These are phyloP conservation scores for Brachyptera putata DNA, from an alignment of 2,888 invertebrate genomes.

Conservation along the genomic window DNA sequence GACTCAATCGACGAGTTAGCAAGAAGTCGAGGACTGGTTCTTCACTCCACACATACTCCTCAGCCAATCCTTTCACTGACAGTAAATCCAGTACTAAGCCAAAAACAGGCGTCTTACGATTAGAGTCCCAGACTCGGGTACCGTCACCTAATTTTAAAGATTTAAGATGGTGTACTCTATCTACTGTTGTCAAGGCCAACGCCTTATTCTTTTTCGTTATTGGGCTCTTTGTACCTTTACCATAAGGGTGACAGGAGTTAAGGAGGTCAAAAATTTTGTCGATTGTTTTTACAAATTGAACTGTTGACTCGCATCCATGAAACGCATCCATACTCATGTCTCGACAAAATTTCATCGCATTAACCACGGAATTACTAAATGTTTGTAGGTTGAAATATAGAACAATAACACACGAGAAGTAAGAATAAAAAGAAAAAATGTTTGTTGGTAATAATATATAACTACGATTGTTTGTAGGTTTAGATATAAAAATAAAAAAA, in stretches of 20 bases:
- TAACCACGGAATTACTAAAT: conserved; percentile 27
- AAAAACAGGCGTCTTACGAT: no score
- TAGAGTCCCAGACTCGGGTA: background rate
- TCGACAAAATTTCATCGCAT: conserved; percentile 19
- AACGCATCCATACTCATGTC: conserved; percentile 25
- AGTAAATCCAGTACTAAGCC: conserved; percentile 16
- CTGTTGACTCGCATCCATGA: conserved; percentile 22
- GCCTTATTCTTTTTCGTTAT: background rate
- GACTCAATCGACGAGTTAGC: conserved; percentile 24
- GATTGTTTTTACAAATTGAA: conserved; percentile 23
- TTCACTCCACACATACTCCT: background rate
- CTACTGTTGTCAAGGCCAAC: background rate
- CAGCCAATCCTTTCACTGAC: background rate
- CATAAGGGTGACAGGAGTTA: conserved; percentile 10
- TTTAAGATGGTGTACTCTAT: background rate
- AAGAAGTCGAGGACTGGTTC: no score
- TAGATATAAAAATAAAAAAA: no score
- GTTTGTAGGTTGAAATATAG: no score
- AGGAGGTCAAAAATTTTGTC: conserved; percentile 28
- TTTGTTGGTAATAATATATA: no score
- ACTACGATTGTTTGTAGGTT: no score
- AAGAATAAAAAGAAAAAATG: no score
- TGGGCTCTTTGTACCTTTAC: background rate
- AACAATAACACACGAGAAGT: no score
- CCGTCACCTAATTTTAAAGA: background rate